Conservation (phyloP, 2,888 invertebrate species). For the Cryptus armator region DNA sequence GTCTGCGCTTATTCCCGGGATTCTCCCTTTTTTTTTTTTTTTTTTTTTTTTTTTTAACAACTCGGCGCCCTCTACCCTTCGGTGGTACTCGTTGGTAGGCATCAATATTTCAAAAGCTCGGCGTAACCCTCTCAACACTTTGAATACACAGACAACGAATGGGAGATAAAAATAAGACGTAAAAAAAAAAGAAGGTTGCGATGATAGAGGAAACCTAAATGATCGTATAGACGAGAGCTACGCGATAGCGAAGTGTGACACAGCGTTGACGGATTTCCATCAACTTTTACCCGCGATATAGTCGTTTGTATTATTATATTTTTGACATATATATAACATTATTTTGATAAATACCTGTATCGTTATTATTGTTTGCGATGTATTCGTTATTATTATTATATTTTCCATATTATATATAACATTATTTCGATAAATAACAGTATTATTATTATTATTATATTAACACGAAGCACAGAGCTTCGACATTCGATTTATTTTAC, state of each 20-base stretch:
- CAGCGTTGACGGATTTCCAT: no score
- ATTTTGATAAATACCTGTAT: no score
- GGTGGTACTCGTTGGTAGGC: not conserved
- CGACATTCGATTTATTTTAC: not conserved
- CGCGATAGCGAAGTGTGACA: not conserved
- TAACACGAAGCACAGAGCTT: not conserved
- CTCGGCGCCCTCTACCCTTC: not conserved
- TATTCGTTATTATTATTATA: no score
- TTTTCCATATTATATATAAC: not conserved
- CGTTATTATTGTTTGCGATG: no score
- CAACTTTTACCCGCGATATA: no score
- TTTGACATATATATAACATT: no score
- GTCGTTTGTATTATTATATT: no score
- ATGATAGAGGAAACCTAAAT: not conserved
- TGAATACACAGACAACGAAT: not conserved
- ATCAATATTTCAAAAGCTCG: slow-evolving; percentile 31
- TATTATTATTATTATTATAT: not conserved
- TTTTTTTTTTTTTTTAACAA: slow-evolving; percentile 6
- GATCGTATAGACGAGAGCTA: not conserved
- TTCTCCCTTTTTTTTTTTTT: not conserved
- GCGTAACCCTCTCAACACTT: not conserved
- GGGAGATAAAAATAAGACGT: not conserved
- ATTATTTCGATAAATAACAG: not conserved
- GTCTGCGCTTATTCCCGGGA: slow-evolving; percentile 7
- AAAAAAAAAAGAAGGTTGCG: not conserved